These are phyloP conservation scores for Macrotis lagotis DNA, from an alignment of 2,113 vertebrate species.

Conservation along the genomic window DNA sequence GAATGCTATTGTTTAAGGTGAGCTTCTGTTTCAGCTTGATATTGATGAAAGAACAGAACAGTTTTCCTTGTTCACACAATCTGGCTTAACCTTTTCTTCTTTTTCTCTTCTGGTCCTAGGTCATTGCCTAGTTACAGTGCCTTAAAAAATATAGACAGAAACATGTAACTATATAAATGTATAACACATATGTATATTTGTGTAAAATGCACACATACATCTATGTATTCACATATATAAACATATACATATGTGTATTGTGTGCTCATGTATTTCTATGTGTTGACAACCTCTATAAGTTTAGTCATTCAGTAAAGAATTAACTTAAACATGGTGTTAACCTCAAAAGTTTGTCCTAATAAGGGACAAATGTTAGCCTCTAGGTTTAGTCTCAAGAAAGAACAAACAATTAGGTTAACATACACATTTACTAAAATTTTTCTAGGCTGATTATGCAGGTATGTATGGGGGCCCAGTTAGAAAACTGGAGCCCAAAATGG, in stretches of 20 bases:
- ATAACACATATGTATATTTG: background rate
- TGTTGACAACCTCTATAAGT: no score
- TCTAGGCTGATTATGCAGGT: no score
- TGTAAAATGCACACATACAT: no score
- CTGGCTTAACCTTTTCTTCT: background rate
- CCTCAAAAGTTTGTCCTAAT: no score
- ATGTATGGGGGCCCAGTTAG: no score
- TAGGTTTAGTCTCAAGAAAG: no score
- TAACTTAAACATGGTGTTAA: no score
- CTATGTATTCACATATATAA: background rate
- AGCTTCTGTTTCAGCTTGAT: background rate
- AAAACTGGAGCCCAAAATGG: no score
- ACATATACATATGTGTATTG: background rate
- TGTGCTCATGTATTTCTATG: background rate
- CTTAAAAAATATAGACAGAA: background rate
- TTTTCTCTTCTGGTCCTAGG: background rate
- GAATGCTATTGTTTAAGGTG: background rate
- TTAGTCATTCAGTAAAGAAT: no score
- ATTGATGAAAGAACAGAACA: background rate
- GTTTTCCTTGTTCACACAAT: background rate
- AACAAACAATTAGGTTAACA: no score
- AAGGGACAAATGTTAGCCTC: no score
- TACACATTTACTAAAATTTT: no score
- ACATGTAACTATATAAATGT: background rate
- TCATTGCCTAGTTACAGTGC: background rate